Base-by-base conservation (phyloP, 2,888 invertebrate genomes). In the Heliconius ismenius region DNA sequence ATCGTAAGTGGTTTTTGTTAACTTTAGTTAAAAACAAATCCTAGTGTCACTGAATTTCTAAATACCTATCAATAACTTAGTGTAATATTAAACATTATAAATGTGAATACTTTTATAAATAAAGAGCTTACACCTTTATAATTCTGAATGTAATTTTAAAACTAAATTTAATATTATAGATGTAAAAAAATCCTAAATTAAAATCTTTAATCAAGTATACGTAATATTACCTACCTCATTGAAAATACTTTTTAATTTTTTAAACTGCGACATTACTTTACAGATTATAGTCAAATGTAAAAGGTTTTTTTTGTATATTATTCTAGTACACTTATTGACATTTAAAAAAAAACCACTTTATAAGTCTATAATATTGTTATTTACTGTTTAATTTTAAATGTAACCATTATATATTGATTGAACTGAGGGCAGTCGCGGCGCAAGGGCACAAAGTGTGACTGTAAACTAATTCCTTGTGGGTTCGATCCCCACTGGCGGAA, bases 151-250 rank as follows among this genome's bases (percentile, higher is more conserved):
- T 62, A 73, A 58, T 63, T 60, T 73, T 24, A 36, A 39, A 28
- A 21, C 6, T 54, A 39, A 36, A 39, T 18, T 63, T 63, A 62
- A 13, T 60, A 24, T 75, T 49, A 49, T 62, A 18, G 49, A 69
- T 63, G 58, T 69, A 75, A 69, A 62, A 54, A 60, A 24, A 24
- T 75, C 63, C 75, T 49, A 43, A 69, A 32, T 4, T 49, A n/a
- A 36, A 54, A 65, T 74, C 24, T 39, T 11, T 43, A 39, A 36
- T 58, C n/a, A 67, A 68, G 7, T 49, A 63, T 75, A 75, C 58
- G 75, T 75, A 69, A 43, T 75, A 62, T 75, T 21, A 69, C 70
- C 76, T 76, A 76, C 76, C 76, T 76, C 76, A 76, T 72, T 72
- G 73, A 73, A 28, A 63, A 62, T 39, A 73, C 39, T 67, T 60